Evolutionary conservation across 2,797 vertebrate genomes (phyloP).

Genomic region (Aeoliscus strigatus): DNA sequence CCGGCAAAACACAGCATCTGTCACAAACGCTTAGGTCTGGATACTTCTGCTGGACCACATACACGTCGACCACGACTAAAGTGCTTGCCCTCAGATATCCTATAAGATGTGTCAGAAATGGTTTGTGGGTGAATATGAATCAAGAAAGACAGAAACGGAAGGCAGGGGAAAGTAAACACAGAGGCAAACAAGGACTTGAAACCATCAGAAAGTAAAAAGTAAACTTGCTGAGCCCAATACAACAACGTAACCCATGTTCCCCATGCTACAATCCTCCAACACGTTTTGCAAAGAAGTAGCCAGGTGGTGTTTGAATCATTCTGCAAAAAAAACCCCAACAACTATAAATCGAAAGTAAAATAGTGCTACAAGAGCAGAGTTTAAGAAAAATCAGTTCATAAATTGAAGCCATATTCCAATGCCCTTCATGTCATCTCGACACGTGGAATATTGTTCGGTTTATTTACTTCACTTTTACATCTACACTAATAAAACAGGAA

Average conservation of each 20-base stretch:
- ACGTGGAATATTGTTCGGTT: conserved; percentile 7
- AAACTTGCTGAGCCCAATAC: not conserved
- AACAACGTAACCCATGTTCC: too few relatives aligned
- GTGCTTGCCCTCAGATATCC: conserved; percentile 38
- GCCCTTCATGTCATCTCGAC: not conserved
- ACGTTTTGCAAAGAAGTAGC: too few relatives aligned
- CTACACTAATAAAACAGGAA: conserved; percentile 8
- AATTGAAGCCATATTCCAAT: not conserved
- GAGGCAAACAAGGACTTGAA: too few relatives aligned
- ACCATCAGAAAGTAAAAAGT: conserved; percentile 13
- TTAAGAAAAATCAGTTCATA: too few relatives aligned
- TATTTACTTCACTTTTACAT: conserved; percentile 8
- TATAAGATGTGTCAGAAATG: conserved; percentile 45
- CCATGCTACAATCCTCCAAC: too few relatives aligned
- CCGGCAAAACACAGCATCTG: conserved; percentile 53
- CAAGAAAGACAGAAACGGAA: conserved; percentile 44
- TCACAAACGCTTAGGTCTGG: conserved; percentile 51
- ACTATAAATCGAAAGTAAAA: too few relatives aligned
- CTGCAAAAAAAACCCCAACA: too few relatives aligned
- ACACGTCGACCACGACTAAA: conserved; percentile 32
- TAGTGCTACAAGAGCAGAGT: too few relatives aligned
- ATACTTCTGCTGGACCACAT: conserved; percentile 38
- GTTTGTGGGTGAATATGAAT: conserved; percentile 36
- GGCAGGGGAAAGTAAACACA: conserved; percentile 30
- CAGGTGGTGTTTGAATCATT: too few relatives aligned